Conservation (phyloP, 2,113 vertebrate species). For the Cavia aperea region DNA sequence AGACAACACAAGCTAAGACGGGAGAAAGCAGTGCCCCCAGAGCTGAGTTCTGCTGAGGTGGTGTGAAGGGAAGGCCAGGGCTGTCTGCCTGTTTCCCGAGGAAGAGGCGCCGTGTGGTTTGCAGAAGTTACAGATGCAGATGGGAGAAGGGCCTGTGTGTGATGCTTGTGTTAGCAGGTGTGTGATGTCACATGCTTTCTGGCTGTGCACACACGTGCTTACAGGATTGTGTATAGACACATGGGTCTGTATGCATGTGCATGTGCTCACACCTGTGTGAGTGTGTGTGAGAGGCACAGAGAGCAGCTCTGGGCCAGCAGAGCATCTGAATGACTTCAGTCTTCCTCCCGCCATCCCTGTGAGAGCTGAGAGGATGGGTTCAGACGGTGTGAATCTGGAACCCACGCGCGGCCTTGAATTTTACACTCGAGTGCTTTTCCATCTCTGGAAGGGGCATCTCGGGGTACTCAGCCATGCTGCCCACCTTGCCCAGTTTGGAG, state of each 20-base stretch:
- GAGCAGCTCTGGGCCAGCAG: neutral
- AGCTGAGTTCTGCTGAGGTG: neutral
- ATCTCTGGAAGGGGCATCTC: neutral
- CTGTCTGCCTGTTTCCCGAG: neutral
- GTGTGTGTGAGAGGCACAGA: neutral
- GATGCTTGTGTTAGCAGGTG: rapidly evolving
- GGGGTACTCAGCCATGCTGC: neutral
- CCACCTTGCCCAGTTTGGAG: neutral
- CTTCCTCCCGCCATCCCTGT: neutral
- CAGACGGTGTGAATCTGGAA: neutral
- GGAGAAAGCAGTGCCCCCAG: neutral
- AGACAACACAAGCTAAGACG: neutral
- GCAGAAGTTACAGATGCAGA: neutral
- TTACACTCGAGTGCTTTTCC: neutral
- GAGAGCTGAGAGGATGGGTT: neutral
- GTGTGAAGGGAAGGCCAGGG: neutral
- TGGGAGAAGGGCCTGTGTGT: neutral
- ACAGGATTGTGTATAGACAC: no score
- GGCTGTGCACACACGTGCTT: rapidly evolving
- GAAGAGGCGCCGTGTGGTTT: neutral
- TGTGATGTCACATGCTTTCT: rapidly evolving
- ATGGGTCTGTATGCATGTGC: neutral
- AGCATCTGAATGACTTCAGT: neutral
- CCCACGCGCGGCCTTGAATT: neutral
- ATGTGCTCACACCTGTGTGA: rapidly evolving